phyloP scores from a whole-genome alignment of 2,888 invertebrate species.

The Maniola hyperantus region DNA sequence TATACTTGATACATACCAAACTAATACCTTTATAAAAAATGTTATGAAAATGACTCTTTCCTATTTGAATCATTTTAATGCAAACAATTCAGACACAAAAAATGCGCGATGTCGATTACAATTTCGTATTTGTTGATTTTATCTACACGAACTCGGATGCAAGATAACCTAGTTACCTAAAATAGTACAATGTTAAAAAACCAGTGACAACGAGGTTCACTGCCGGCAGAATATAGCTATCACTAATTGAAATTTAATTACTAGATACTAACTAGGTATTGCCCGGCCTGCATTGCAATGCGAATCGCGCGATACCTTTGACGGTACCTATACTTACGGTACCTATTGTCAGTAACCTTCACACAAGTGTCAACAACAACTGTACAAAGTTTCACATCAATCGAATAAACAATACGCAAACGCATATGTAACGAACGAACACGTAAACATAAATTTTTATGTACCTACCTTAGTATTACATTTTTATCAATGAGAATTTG shows the following conservation, averaged over 20 bases:
- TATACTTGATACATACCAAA: no score
- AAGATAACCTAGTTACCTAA: conserved; percentile 36
- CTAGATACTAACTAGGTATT: not conserved
- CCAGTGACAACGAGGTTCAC: conserved; percentile 21
- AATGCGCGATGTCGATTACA: conserved; percentile 26
- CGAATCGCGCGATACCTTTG: no score
- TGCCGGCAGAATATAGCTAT: conserved; percentile 14
- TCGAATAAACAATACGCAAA: no score
- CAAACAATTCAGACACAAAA: conserved; percentile 24
- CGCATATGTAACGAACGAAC: no score
- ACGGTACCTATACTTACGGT: no score
- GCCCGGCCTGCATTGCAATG: no score
- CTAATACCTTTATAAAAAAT: not conserved
- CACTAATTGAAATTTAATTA: conserved; percentile 27
- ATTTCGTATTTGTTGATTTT: conserved; percentile 34
- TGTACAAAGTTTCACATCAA: no score
- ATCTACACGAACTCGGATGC: conserved; percentile 31
- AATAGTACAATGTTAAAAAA: conserved; percentile 31
- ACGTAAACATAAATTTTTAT: no score
- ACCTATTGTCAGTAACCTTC: no score
- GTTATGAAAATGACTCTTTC: not conserved
- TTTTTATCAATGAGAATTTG: no score
- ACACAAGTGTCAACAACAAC: no score
- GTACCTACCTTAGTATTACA: no score
- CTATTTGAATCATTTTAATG: conserved; percentile 20